Percentiles rank a stretch among this genome's conserved stretches.
These are phyloP conservation scores for Choristoneura rosaceana DNA, from an alignment of 2,888 invertebrate genomes.

Conservation along the genomic window DNA sequence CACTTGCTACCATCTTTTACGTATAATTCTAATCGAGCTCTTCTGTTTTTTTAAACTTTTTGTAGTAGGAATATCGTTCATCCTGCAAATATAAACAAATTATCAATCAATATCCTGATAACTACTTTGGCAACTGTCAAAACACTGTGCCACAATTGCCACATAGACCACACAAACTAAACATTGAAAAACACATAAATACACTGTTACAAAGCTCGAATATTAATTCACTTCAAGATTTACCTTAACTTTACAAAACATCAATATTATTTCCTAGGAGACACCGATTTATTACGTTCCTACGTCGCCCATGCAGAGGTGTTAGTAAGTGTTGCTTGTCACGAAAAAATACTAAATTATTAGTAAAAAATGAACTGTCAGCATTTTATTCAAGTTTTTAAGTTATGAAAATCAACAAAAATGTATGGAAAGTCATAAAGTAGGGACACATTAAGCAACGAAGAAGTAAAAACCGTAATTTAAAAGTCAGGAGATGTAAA, in stretches of 20 bases:
- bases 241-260: conserved; percentile 61
- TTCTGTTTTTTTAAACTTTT: conserved; percentile 49
- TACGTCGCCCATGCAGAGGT: conserved; percentile 58
- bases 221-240: conserved; percentile 51
- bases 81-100: conserved; percentile 83
- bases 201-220: conserved; percentile 38
- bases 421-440: background rate
- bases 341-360: conserved; percentile 10
- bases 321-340: conserved; percentile 36
- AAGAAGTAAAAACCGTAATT: background rate
- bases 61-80: conserved; percentile 59
- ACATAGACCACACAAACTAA: conserved; percentile 64
- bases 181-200: conserved; percentile 39
- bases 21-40: conserved; percentile 45
- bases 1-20: conserved; percentile 68
- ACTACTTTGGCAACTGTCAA: conserved; percentile 79
- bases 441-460: background rate
- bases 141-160: conserved; percentile 83
- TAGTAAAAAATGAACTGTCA: conserved; percentile 7
- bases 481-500: too few relatives aligned
- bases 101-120: conserved; percentile 57
- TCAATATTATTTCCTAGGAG: conserved; percentile 84
- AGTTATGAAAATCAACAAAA: background rate
- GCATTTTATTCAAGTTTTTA: background rate
- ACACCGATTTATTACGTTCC: conserved; percentile 81